Evolutionary conservation across 2,888 invertebrate species (phyloP), one percentile per base, ranked within the genome.

Genomic region (Tubulanus polymorphus): DNA sequence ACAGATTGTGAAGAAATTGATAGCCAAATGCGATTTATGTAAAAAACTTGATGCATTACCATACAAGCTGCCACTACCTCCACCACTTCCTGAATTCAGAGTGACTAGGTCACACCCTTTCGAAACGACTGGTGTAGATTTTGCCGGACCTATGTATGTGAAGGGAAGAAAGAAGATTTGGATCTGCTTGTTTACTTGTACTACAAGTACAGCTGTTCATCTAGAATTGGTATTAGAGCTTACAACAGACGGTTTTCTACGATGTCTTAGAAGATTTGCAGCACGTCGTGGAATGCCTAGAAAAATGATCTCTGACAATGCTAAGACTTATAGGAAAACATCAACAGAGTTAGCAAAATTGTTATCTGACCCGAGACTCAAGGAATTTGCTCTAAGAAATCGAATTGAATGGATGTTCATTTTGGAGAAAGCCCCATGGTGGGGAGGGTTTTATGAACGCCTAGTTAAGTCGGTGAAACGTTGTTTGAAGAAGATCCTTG

Each of bases 251-350:
- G n/a, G 12, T 35, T 35, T 35, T n/a, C 35, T 35, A 35, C 35
- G n/a, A 35, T 35, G 35, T 35, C n/a, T 35, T 35, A 12, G 35
- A n/a, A 29, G 48, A 48, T 48, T 48, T 25, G n/a, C 18, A 10
- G 28, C 27, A 3, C 2, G 48, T 15, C 26, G 20, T 28, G 48
- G 48, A 15, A 25, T 26, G 18, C 48, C 48, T 10, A 48, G 12
- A 12, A 48, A 20, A 29, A 48, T 48, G 26, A 25, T 48, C 29
- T 25, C 48, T 1, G 48, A 48, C 26, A 48, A 48, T 48, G 48
- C 48, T 0, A 48, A 48, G 26, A 48, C 48, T 25, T 48, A 28
- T 28, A 28, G 29, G 26, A 10, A 27, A 10, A 29, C 48, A 15
- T 48, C 48, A 12, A 25, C 18, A 15, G 48, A 48, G 18, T 12